These are phyloP conservation scores for Aurelia sp. DNA, from an alignment of 30 jellyfish, hydroid and myxozoan species.

Conservation along the genomic window DNA sequence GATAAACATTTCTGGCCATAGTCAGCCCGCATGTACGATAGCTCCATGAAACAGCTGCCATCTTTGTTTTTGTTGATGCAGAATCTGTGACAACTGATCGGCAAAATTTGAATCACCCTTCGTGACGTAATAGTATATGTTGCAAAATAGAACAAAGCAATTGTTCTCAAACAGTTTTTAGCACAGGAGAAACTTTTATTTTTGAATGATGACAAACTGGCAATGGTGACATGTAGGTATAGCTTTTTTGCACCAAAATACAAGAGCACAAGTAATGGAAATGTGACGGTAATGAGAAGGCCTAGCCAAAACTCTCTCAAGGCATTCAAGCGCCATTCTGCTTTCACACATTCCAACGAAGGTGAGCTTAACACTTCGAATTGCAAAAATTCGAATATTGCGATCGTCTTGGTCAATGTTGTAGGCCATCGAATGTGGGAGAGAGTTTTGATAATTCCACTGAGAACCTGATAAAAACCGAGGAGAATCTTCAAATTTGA, in stretches of 20 bases:
- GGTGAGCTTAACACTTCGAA: conserved; percentile 5
- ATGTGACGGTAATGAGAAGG: conserved; percentile 7
- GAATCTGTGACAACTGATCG: conserved; percentile 17
- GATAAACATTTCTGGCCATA: conserved; percentile 30
- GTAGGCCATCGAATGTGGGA: conserved; percentile 44
- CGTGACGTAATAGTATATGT: conserved; percentile 44
- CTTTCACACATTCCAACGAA: conserved; percentile 31
- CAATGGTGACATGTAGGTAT: neutral
- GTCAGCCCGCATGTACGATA: conserved; percentile 43
- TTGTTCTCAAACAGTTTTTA: conserved; percentile 3
- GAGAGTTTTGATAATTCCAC: neutral
- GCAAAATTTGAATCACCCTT: conserved; percentile 17
- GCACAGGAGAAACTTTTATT: neutral
- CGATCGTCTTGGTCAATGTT: neutral
- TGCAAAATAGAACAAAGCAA: conserved; percentile 18
- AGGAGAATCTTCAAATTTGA: conserved; percentile 48
- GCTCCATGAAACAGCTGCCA: neutral
- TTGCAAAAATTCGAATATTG: conserved; percentile 9
- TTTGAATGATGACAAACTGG: neutral
- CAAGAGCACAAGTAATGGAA: conserved; percentile 20
- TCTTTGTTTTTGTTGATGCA: neutral
- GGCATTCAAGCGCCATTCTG: conserved; percentile 36
- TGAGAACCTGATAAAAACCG: conserved; percentile 49
- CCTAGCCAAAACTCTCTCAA: conserved; percentile 39
- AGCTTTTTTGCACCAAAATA: neutral